Evolutionary conservation across 2,888 invertebrate genomes (phyloP), one percentile per base, ranked within the genome.

Genomic region (Pyrochroa serraticornis): DNA sequence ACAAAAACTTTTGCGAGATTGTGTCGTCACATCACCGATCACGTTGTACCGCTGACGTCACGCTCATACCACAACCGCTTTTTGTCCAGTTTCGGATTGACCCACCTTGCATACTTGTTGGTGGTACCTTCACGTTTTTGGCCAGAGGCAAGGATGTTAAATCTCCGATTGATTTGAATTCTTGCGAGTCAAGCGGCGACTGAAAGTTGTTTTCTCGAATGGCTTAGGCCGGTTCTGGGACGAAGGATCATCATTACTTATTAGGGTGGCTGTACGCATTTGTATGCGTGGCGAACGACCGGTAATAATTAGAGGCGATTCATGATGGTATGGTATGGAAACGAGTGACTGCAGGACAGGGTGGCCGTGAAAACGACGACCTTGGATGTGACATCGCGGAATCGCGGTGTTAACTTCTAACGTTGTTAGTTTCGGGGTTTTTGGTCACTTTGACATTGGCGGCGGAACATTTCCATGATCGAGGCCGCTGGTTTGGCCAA

Each of bases 131-230:
- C 54, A 57, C 57, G 57, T 57, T 50, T 58, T 51, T 57, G 42
- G 60, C 57, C 60, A 58, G 48, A 60, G 60, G 60, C 60, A 60
- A 60, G 60, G 60, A 60, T 60, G 60, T 60, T 57, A 41, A 57
- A 53, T 44, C 45, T 49, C 47, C 54, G 54, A 58, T 22, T 22
- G 22, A 22, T 49, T 59, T 59, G 50, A 50, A 55, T 59, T 55
- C 59, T 46, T 42, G 22, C 41, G 49, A 43, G 51, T 57, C 51
- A 43, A 51, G 22, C 51, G 22, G 51, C 43, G 41, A 52, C 52
- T 52, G 52, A 52, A 52, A 52, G 52, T 52, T 52, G 52, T 52
- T 52, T 52, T 52, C 44, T 52, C 38, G 37, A 33, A 7, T 34
- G n/a, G 30, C 39, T 48, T 43, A 43, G 36, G 12, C 42, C 35